Conservation (phyloP, 2,113 vertebrate genomes). For the Apaloderma vittatum region DNA sequence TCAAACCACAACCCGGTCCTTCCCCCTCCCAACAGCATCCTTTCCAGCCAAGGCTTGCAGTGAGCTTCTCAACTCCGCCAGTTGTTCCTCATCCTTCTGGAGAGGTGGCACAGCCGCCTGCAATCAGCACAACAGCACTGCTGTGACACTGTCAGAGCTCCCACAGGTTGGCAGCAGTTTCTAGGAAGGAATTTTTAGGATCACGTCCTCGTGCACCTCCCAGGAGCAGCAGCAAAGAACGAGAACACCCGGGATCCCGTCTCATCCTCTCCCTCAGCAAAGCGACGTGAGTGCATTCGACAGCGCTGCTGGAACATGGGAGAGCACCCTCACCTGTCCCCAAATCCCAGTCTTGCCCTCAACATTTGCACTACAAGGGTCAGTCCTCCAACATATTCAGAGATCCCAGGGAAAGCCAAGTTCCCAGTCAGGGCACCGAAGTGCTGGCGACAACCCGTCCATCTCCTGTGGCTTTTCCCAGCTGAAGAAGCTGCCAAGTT, state of each 20-base stretch:
- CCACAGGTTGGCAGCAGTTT: background rate
- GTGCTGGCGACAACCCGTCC: accelerated
- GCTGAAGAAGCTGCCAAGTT: background rate
- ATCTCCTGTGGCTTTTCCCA: accelerated
- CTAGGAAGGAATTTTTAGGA: background rate
- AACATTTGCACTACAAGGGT: accelerated
- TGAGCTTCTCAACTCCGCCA: background rate
- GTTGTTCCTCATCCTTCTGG: background rate
- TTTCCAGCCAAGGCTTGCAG: background rate
- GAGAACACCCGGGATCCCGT: accelerated
- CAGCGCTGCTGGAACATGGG: background rate
- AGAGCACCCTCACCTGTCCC: background rate
- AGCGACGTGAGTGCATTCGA: accelerated
- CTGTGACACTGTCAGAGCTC: background rate
- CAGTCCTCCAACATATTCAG: background rate
- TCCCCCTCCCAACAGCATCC: background rate
- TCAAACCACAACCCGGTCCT: background rate
- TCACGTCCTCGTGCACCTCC: background rate
- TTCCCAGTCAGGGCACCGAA: accelerated
- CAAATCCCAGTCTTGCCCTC: background rate
- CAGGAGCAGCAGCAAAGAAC: background rate
- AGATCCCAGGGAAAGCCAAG: background rate
- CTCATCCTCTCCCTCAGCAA: background rate
- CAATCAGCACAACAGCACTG: background rate
- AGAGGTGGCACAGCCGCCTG: accelerated